phyloP scores from a whole-genome alignment of 2,888 invertebrate genomes.

The Agonopterix heracliana region DNA sequence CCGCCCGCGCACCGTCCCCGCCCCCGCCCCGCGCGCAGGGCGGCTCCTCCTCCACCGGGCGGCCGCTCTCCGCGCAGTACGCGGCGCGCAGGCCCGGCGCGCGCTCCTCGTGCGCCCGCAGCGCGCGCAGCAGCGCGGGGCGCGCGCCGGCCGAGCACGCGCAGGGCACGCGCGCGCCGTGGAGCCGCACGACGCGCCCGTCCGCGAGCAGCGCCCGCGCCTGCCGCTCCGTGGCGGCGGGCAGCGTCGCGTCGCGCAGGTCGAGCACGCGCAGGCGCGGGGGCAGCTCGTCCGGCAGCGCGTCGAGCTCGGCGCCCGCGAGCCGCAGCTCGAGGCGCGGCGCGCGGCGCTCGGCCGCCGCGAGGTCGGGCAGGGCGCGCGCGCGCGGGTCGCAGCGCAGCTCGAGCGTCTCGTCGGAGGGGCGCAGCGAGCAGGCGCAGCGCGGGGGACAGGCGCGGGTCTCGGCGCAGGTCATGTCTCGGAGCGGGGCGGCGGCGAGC shows the following conservation, averaged over 20 bases:
- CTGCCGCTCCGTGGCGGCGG: constrained; percentile 10
- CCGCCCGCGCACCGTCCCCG: constrained; percentile 17
- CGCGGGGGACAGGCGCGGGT: constrained; percentile 2
- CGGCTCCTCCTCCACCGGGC: constrained; percentile 13
- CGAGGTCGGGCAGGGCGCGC: constrained; percentile 9
- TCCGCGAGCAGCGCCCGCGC: constrained; percentile 1
- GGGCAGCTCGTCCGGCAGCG: neutral
- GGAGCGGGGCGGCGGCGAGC: neutral
- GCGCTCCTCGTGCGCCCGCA: constrained; percentile 19
- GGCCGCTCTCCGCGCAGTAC: constrained; percentile 5
- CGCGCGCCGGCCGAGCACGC: neutral
- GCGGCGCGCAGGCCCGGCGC: constrained; percentile 14
- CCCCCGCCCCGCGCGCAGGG: constrained; percentile 13
- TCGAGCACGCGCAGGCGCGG: constrained; percentile 11
- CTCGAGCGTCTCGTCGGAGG: neutral
- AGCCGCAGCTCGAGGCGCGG: constrained; percentile 10
- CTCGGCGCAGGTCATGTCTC: neutral
- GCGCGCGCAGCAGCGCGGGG: constrained; percentile 16
- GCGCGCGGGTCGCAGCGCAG: constrained; percentile 3
- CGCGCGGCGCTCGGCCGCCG: constrained; percentile 9
- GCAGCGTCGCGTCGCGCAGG: constrained; percentile 15
- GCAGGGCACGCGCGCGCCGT: constrained; percentile 17
- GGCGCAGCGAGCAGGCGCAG: neutral
- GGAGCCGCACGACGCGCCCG: constrained; percentile 14
- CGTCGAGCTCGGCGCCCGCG: constrained; percentile 1